These are phyloP conservation scores for Melieria crassipennis DNA, from an alignment of 2,888 invertebrate species.

Conservation along the genomic window DNA sequence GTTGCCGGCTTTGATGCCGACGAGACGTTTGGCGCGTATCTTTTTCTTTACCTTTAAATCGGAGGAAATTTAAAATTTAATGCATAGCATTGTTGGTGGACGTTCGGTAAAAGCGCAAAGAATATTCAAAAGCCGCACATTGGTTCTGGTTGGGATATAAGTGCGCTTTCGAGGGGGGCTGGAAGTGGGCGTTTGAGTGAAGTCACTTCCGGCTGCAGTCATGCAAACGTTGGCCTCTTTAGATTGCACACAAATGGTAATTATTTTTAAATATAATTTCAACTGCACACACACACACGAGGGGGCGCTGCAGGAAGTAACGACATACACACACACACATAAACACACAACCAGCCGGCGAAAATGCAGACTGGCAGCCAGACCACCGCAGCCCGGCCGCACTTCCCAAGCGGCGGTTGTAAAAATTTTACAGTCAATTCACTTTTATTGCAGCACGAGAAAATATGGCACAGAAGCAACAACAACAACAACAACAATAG, in stretches of 20 bases:
- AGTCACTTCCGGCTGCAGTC: not conserved
- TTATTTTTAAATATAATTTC: constrained; percentile 22
- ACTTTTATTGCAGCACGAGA: constrained; percentile 43
- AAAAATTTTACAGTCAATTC: constrained; percentile 50
- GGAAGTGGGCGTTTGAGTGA: not conserved
- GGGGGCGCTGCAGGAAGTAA: no score
- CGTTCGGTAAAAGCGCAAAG: not conserved
- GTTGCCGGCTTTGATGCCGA: not conserved
- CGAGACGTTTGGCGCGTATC: not conserved
- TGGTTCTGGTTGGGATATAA: no score
- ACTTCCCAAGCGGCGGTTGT: constrained; percentile 29
- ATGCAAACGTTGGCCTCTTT: constrained; percentile 8
- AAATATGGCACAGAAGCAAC: constrained; percentile 5
- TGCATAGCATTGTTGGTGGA: constrained; percentile 8
- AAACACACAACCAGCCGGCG: constrained; percentile 36
- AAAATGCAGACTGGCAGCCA: constrained; percentile 43
- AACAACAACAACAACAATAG: not conserved
- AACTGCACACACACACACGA: not conserved
- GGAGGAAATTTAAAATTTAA: constrained; percentile 28
- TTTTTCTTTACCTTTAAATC: constrained; percentile 11
- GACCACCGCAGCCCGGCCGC: constrained; percentile 6
- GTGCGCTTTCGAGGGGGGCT: no score
- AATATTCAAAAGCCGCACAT: constrained; percentile 4
- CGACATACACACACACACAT: not conserved
- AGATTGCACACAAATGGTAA: constrained; percentile 13